A percentile compares a stretch with the other conserved stretches of the same genome.
Conservation (phyloP, 2,797 vertebrate species). For the Cephalopachus bancanus region DNA sequence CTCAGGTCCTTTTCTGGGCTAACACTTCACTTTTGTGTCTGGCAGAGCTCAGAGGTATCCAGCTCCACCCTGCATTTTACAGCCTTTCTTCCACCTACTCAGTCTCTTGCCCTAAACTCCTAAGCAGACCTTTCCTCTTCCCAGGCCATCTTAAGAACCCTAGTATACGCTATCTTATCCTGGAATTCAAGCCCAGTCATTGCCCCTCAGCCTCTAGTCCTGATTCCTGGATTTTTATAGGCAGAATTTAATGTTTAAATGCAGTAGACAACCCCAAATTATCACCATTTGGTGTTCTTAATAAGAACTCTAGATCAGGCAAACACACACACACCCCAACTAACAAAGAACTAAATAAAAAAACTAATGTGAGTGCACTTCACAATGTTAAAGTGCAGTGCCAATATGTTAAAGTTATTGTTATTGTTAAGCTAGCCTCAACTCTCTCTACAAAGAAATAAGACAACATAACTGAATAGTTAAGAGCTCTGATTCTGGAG, state of each 20-base stretch:
- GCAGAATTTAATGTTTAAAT: conserved; percentile 51
- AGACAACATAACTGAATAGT: not conserved
- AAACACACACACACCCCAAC: not conserved
- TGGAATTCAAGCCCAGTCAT: not conserved
- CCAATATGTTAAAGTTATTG: not conserved
- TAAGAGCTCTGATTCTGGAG: not conserved
- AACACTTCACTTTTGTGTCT: not conserved
- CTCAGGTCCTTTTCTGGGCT: not conserved
- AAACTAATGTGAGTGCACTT: not conserved
- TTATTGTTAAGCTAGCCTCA: not conserved
- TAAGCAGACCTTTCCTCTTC: not conserved
- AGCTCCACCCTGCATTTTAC: not conserved
- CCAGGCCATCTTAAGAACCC: not conserved
- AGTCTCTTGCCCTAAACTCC: not conserved
- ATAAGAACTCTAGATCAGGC: not conserved
- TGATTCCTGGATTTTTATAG: conserved; percentile 54
- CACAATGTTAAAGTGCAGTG: not conserved
- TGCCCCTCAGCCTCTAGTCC: not conserved
- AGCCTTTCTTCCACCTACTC: conserved; percentile 4
- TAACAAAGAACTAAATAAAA: conserved; percentile 9
- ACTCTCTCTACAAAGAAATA: not conserved
- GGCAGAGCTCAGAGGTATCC: not conserved
- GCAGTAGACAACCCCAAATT: conserved; percentile 35
- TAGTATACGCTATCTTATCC: not conserved
- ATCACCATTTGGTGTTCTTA: conserved; percentile 60